Base-by-base conservation (phyloP, 2,797 vertebrate genomes). In the Botia almorhae region DNA sequence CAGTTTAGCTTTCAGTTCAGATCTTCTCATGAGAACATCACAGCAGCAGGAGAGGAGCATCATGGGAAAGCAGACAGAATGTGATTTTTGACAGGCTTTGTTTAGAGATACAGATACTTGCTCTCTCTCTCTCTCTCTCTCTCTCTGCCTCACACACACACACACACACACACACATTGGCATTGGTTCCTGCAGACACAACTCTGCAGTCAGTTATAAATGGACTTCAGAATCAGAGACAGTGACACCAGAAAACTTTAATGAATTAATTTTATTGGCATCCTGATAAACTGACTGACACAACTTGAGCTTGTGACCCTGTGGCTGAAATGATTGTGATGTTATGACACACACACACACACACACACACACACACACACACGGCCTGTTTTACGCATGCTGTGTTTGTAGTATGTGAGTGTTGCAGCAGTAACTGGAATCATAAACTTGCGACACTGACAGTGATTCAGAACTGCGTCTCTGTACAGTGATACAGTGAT, bases 201-300 rank as follows among this genome's bases (percentile, higher is more conserved):
- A 26, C 23, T 26, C n/a, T n/a, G n/a, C 23, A 26, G 23, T 26
- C 23, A 26, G 23, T 26, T 26, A 26, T 26, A 26, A 26, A 26
- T 26, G 23, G 23, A 26, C 23, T 26, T n/a, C 3, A 74, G 56
- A 67, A 23, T 39, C 39, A 16, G 46, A 53, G 65, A 61, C 76
- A 11, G 29, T 10, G 67, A 78, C 76, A 70, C 76, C 17, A 10
- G 36, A 3, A 10, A 51, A 36, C 43, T 78, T 50, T 4, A 29
- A 69, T 78, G 11, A 80, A 73, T 72, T 1, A 8, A 72, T 53
- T 82, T 82, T 80, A 85, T 82, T 81, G 56, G 71, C 81, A 82
- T 72, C 78, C 60, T 80, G 50, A 76, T 65, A 72, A 80, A 76
- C 76, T 73, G 69, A 70, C n/a, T 68, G 55, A 80, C 73, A 73